Evolutionary conservation across 1,140 invertebrate genomes (phyloP), one percentile per base, ranked within the genome.

Genomic region (Leptinotarsa lineolata): DNA sequence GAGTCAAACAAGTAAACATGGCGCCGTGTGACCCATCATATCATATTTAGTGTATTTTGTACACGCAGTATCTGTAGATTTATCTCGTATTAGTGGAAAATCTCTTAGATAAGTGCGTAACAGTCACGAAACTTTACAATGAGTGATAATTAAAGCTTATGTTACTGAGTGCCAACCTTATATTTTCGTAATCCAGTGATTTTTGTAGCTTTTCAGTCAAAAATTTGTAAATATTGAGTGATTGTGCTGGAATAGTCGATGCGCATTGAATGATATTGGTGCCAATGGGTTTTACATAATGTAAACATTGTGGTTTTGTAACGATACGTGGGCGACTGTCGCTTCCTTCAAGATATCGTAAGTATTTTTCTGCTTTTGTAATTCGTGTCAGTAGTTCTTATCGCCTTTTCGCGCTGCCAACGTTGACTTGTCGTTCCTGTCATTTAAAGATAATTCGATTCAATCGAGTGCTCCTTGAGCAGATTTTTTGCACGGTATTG

Each of bases 21-120:
- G 83, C 80, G 83, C 79, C 80, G 77, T 77, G 80, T 78, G 77
- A 83, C 81, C 80, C 77, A 82, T 77, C 81, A 83, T 82, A 84
- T 84, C 83, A 80, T 81, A 76, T 80, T 80, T 81, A 79, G 82
- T 81, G 77, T 78, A 75, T 80, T 65, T 60, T 80, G 74, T 80
- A 77, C 71, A 78, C 79, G 77, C 78, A 79, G 77, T 81, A 80
- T 80, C 76, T 79, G 61, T 67, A 73, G 76, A 78, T 77, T 82
- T 81, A 79, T 80, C 78, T 77, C 63, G 74, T 72, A 73, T 79
- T 77, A 75, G 66, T 73, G 71, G 68, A 46, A 75, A 75, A 76
- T 66, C 72, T 45, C 71, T 63, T 30, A 75, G 76, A 79, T 79
- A 78, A 76, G 76, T 76, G 73, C 48, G 63, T 74, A 74, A 72